Percentiles rank a stretch among this genome's conserved stretches.
These are phyloP conservation scores for Cherax quadricarinatus DNA, from an alignment of 1,140 invertebrate species.

Conservation along the genomic window DNA sequence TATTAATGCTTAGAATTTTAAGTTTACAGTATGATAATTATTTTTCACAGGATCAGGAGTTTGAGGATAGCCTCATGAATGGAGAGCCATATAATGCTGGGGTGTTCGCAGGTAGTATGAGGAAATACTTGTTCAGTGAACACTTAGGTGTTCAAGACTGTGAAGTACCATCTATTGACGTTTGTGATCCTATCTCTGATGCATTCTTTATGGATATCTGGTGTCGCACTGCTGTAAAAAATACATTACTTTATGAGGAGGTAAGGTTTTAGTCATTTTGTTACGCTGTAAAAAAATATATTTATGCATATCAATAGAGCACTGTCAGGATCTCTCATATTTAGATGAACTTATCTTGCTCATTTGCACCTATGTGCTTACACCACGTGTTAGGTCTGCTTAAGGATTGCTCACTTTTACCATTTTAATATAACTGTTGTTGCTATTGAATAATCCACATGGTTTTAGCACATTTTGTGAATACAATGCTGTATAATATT, in stretches of 20 bases:
- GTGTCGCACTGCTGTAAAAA: constrained; percentile 85
- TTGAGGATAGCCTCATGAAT: constrained; percentile 88
- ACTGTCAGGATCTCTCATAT: no score
- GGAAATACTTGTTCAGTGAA: constrained; percentile 92
- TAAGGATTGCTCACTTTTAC: no score
- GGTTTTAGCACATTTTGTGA: no score
- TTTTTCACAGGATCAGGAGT: constrained; percentile 84
- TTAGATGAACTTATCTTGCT: no score
- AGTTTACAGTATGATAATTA: neutral
- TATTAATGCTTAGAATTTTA: no score
- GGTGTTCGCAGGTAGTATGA: constrained; percentile 88
- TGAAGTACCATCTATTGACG: constrained; percentile 78
- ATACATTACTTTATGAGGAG: constrained; percentile 78
- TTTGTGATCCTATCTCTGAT: constrained; percentile 86
- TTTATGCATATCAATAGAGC: neutral
- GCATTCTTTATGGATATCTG: constrained; percentile 90
- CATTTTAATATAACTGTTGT: no score
- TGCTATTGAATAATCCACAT: no score
- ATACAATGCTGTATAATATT: no score
- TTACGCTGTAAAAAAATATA: neutral
- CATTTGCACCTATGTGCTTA: no score
- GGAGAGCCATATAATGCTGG: constrained; percentile 88
- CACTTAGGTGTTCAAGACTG: constrained; percentile 84
- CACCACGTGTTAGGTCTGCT: no score
- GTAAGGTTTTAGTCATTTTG: neutral